phyloP scores from a whole-genome alignment of 2,113 vertebrate species.

The Rafetus swinhoei region DNA sequence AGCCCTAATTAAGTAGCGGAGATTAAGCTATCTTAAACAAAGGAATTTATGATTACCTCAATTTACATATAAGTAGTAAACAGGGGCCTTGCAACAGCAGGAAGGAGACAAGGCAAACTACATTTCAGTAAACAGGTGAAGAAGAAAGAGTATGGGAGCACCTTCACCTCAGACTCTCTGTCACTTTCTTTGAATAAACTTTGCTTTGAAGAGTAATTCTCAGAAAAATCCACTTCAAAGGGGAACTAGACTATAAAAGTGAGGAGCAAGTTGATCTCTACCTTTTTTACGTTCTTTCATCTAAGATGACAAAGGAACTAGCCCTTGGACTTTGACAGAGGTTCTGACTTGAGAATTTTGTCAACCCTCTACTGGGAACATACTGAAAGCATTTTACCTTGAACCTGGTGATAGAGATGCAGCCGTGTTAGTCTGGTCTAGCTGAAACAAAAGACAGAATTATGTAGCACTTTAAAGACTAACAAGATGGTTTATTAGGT shows the following conservation, averaged over 20 bases:
- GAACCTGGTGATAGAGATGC: neutral
- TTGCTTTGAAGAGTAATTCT: neutral
- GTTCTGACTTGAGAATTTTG: neutral
- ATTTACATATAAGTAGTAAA: neutral
- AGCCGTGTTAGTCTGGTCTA: no score
- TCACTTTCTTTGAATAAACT: neutral
- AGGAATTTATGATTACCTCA: neutral
- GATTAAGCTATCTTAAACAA: neutral
- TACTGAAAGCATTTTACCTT: neutral
- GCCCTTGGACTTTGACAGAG: no score
- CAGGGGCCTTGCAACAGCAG: neutral
- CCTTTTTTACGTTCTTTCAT: neutral
- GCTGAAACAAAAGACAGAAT: no score
- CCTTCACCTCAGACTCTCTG: neutral
- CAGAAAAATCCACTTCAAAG: neutral
- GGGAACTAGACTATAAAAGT: neutral
- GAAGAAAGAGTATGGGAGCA: neutral
- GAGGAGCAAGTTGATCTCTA: neutral
- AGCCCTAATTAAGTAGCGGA: neutral
- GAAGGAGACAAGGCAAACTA: neutral
- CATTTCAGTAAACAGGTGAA: neutral
- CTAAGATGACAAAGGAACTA: neutral
- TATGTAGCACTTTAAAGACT: no score
- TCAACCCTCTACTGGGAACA: neutral
- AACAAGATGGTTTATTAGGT: no score